Evolutionary conservation across 1,140 invertebrate genomes (phyloP).

Genomic region (Trachymyrmex cornetzi): DNA sequence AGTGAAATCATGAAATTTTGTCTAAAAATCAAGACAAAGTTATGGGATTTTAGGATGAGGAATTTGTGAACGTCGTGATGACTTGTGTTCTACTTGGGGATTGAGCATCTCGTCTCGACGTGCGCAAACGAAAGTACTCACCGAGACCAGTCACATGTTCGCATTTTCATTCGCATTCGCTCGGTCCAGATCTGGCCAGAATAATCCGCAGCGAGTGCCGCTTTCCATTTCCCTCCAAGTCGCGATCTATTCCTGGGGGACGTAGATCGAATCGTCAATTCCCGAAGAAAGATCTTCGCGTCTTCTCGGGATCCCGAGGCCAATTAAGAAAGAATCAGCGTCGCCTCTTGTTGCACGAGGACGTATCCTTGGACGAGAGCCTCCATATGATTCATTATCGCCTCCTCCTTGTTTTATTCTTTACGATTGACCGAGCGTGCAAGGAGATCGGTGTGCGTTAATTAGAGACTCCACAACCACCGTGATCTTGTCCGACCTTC

Average conservation of each 20-base stretch:
- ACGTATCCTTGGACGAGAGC: background rate
- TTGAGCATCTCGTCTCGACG: too few species aligned
- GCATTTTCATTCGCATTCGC: background rate
- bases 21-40: too few species aligned
- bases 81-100: too few species aligned
- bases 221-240: background rate
- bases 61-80: too few species aligned
- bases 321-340: background rate
- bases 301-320: background rate
- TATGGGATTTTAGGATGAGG: too few species aligned
- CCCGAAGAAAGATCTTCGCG: too few species aligned
- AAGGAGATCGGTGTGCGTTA: slow-evolving; percentile 22
- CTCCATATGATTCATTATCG: background rate
- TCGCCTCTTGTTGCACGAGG: background rate
- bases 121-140: too few species aligned
- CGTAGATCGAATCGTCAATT: background rate
- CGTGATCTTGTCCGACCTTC: background rate
- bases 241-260: background rate
- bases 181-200: background rate
- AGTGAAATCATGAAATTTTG: too few species aligned
- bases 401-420: background rate
- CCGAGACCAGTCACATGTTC: background rate
- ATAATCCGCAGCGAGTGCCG: background rate
- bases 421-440: slow-evolving; percentile 42
- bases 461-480: slow-evolving; percentile 27